Conservation (phyloP, 2,888 invertebrate genomes). For the Drosophila niveifrons region DNA sequence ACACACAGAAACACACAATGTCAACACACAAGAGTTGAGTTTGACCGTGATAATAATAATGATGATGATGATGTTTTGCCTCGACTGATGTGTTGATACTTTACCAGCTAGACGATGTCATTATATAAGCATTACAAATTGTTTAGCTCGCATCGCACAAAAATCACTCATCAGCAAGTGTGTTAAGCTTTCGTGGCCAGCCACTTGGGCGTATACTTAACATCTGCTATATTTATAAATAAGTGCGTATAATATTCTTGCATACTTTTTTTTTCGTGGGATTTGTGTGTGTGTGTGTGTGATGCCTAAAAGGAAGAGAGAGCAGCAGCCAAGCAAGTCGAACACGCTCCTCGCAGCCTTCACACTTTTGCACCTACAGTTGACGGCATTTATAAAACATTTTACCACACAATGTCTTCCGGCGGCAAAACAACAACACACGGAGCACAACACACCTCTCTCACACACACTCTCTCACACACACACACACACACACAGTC, state of each 20-base stretch:
- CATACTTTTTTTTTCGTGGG: background rate
- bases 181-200: slow-evolving; percentile 8
- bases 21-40: slow-evolving; percentile 16
- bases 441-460: background rate
- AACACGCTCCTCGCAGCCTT: slow-evolving; percentile 17
- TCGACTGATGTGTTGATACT: slow-evolving; percentile 6
- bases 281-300: background rate
- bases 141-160: slow-evolving; percentile 50
- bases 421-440: background rate
- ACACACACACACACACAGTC: background rate
- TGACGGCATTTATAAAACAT: slow-evolving; percentile 22
- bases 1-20: slow-evolving; percentile 10
- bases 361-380: slow-evolving; percentile 23
- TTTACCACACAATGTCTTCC: slow-evolving; percentile 15
- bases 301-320: slow-evolving; percentile 1
- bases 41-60: slow-evolving; percentile 50
- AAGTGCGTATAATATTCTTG: background rate
- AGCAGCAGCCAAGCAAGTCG: background rate
- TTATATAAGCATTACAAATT: slow-evolving; percentile 63
- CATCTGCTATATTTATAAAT: slow-evolving; percentile 16
- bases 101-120: slow-evolving; percentile 40
- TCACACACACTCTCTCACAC: background rate
- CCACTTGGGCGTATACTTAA: slow-evolving; percentile 43
- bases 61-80: slow-evolving; percentile 46
- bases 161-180: slow-evolving; percentile 35